phyloP scores from a whole-genome alignment of 2,888 invertebrate species.

The Amblyjoppa proteus region DNA sequence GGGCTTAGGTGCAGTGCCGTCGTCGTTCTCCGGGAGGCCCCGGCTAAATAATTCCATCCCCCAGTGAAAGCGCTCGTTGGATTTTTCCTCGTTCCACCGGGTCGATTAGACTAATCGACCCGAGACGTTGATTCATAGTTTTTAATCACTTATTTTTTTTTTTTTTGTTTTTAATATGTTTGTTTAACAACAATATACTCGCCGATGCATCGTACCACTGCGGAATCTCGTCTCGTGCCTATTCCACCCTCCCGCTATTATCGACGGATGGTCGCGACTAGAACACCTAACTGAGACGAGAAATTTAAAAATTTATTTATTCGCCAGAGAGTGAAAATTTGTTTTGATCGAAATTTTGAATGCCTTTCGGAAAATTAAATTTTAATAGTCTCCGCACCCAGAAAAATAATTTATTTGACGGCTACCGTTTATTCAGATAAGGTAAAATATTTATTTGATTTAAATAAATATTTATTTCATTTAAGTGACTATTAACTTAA shows the following conservation, averaged over 20 bases:
- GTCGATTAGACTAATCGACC: slow-evolving; percentile 12
- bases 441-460: too few species aligned
- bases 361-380: neutral
- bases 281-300: neutral
- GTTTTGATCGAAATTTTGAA: neutral
- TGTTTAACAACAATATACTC: neutral
- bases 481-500: too few species aligned
- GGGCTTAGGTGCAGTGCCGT: slow-evolving; percentile 80
- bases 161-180: neutral
- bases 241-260: neutral
- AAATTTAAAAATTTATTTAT: neutral
- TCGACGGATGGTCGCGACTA: slow-evolving; percentile 5
- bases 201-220: neutral
- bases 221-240: neutral
- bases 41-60: slow-evolving; percentile 32
- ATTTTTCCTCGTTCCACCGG: neutral
- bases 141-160: neutral
- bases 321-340: neutral
- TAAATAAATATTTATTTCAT: too few species aligned
- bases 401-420: too few species aligned
- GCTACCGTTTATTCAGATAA: too few species aligned
- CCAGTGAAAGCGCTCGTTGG: neutral
- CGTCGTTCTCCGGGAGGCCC: slow-evolving; percentile 53
- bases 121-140: neutral
- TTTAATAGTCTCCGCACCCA: neutral